Evolutionary conservation across 2,888 invertebrate species (phyloP), one percentile per base, ranked within the genome.

Genomic region (Hirtodrosophila confusa): DNA sequence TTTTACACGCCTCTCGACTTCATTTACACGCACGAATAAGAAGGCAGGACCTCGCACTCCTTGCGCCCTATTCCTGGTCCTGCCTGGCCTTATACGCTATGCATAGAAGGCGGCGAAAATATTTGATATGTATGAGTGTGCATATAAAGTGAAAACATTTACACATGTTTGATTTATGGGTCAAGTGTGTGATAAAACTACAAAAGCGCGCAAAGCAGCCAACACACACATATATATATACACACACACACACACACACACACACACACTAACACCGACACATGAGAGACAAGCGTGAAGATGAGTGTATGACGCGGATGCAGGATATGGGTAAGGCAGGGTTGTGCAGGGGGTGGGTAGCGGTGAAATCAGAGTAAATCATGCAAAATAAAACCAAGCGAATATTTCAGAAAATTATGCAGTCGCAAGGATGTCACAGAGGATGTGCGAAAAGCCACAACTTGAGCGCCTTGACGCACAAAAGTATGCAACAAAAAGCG

Each of bases 141-240:
- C 86, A 82, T 83, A 83, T 83, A 85, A 85, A 83, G 82, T 83
- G 88, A 83, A 83, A 83, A 85, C 82, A 83, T 83, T 83, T 83
- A 83, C 82, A 83, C 82, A 83, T 83, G 82, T 87, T 87, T 83
- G 82, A 83, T 83, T 83, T 83, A 83, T 87, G 82, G 82, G 82
- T 83, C 82, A 83, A 83, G 88, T 87, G 82, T 83, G 82, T 83
- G 82, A 83, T 87, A 83, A 83, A 83, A 83, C 82, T 83, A 87
- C 82, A 87, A 83, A 82, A 78, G 79, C 84, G 37, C 41, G 40
- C 35, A 48, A 60, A 62, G 45, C 72, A 56, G 66, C 60, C 55
- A 44, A 27, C 57, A 24, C 10, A 36, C 29, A 17, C 17, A 17
- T 17, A 17, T 17, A 17, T 17, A 17, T 17, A 17, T 17, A 17